Evolutionary conservation across 2,113 vertebrate genomes (phyloP), one percentile per base, ranked within the genome.

Genomic region (Hippocampus zosterae): DNA sequence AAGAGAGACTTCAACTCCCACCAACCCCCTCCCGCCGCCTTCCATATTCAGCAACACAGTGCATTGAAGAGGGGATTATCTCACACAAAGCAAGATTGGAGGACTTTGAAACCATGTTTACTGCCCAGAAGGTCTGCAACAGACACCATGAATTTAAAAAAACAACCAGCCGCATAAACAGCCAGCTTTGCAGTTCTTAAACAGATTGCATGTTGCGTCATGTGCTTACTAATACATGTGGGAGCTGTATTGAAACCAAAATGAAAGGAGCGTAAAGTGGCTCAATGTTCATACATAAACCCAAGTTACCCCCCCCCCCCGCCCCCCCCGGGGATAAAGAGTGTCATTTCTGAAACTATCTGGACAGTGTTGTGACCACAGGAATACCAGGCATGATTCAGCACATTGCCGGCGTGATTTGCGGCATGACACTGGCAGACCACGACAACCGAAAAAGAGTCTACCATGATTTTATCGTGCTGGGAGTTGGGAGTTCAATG

Each of bases 321-420:
- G 12, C n/a, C n/a, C 27, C 8, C 21, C 25, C 16, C 0, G 12
- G 41, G 41, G 9, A 10, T 8, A 11, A 11, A 11, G 41, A 29
- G 73, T 41, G 68, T 29, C 19, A 71, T 70, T 87, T 85, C 77
- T 87, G 64, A 71, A 84, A 82, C 84, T 84, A 84, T 87, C 85
- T 77, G 81, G 85, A 86, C 83, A 87, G 80, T 69, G 80, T 75
- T 76, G 71, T 61, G 74, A 73, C 82, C 80, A 84, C 85, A 88
- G 82, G 87, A 90, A 89, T 90, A 80, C 70, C 65, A 2, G 72
- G 76, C 75, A 85, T 90, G 88, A 90, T 79, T 90, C 87, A 89
- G 89, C 89, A 89, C 81, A 90, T 88, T 87, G 81, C 72, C 87
- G 63, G 78, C 81, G 75, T 85, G 80, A 82, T 87, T 77, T 68